Conservation (phyloP, 2,888 invertebrate species). For the Cephus runcator region DNA sequence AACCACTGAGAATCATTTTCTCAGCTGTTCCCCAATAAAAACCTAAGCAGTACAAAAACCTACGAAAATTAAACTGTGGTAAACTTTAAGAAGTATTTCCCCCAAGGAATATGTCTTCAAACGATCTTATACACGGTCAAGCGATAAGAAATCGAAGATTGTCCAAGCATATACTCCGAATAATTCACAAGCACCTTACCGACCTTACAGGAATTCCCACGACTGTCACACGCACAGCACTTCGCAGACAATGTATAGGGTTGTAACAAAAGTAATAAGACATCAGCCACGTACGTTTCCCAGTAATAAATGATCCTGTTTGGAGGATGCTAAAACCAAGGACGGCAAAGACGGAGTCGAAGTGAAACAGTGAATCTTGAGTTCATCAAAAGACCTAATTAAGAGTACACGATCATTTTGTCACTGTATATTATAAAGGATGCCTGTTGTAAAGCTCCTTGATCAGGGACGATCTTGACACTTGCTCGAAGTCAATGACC, state of each 20-base stretch:
- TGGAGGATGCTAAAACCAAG: not conserved
- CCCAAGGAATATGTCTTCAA: not conserved
- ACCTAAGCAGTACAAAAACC: not conserved
- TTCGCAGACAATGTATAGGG: not conserved
- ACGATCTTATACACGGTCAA: not conserved
- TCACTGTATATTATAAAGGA: not conserved
- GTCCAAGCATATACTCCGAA: not conserved
- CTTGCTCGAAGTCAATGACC: constrained; percentile 50
- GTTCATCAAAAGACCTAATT: not conserved
- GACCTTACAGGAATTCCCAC: not conserved
- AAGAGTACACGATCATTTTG: not conserved
- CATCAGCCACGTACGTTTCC: not conserved
- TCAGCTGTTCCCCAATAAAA: not conserved
- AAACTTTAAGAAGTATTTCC: not conserved
- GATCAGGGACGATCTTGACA: constrained; percentile 38
- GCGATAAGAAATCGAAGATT: not conserved
- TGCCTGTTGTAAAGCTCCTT: not conserved
- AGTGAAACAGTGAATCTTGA: not conserved
- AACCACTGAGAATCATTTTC: not conserved
- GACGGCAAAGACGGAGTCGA: not conserved
- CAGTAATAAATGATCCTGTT: not conserved
- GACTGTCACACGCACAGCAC: not conserved
- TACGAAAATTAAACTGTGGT: not conserved
- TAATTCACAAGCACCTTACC: not conserved
- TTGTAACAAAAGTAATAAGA: not conserved